Percentiles rank a stretch among this genome's conserved stretches.
Conservation (phyloP, 2,113 vertebrate genomes). For the Lontra canadensis region DNA sequence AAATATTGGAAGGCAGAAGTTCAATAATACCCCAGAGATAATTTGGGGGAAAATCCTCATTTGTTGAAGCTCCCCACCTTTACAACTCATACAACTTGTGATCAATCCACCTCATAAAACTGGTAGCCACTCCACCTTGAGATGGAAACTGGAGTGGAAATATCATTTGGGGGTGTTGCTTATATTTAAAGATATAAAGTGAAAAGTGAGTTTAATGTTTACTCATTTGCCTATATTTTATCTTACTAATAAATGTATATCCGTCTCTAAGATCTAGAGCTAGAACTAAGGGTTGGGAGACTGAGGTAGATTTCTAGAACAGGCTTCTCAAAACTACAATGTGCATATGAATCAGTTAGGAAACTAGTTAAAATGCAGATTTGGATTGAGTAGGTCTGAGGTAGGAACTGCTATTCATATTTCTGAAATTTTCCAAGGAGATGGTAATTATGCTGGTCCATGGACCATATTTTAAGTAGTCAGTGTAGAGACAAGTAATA, state of each 20-base stretch:
- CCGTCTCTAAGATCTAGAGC: background rate
- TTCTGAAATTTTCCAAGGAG: background rate
- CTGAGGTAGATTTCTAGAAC: background rate
- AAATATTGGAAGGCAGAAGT: background rate
- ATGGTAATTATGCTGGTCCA: background rate
- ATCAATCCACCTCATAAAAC: background rate
- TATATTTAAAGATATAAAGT: background rate
- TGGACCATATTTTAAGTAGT: background rate
- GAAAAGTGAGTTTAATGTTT: background rate
- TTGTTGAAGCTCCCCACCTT: background rate
- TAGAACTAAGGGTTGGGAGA: background rate
- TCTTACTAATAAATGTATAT: conserved; percentile 21
- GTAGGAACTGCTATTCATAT: background rate
- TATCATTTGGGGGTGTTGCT: background rate
- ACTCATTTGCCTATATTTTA: background rate
- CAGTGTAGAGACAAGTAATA: background rate
- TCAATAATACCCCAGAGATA: background rate
- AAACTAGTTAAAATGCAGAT: background rate
- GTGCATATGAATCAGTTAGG: background rate
- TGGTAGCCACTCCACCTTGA: background rate
- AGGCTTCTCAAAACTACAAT: background rate
- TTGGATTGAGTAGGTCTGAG: background rate
- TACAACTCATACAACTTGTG: background rate
- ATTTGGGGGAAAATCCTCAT: background rate
- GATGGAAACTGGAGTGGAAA: background rate